Evolutionary conservation across 2,888 invertebrate genomes (phyloP).

Genomic region (Anorthoa munda): DNA sequence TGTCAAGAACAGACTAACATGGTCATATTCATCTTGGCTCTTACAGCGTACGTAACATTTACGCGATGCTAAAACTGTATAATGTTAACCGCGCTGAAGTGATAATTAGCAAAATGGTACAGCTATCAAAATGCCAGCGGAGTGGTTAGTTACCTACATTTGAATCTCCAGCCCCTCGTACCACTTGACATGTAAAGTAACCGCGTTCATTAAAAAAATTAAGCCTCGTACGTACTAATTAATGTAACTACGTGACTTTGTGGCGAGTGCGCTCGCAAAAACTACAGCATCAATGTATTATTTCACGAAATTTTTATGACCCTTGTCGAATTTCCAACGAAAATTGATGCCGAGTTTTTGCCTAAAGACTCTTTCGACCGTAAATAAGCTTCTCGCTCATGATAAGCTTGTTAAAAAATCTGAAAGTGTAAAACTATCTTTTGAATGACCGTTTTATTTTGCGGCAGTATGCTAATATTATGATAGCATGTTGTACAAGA

Average conservation of each 20-base stretch:
- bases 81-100: conserved; percentile 32
- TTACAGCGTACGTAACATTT: conserved; percentile 15
- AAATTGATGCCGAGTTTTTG: conserved; percentile 32
- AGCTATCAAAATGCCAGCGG: conserved; percentile 45
- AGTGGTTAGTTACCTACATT: conserved; percentile 56
- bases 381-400: conserved; percentile 20
- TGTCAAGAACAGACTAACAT: conserved; percentile 52
- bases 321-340: conserved; percentile 47
- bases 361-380: conserved; percentile 32
- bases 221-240: conserved; percentile 59
- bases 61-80: conserved; percentile 32
- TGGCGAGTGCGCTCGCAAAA: conserved; percentile 37
- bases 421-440: conserved; percentile 33
- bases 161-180: conserved; percentile 43
- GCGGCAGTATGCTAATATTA: conserved; percentile 38
- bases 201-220: conserved; percentile 61
- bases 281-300: conserved; percentile 49
- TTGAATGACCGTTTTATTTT: conserved; percentile 33
- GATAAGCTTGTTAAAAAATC: conserved; percentile 18
- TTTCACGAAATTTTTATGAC: conserved; percentile 40
- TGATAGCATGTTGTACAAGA: conserved; percentile 43
- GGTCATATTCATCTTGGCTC: conserved; percentile 50
- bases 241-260: conserved; percentile 54
- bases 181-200: conserved; percentile 49
- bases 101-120: conserved; percentile 53